Evolutionary conservation across 2,888 invertebrate genomes (phyloP).

Genomic region (Scaptomyza tumidula): DNA sequence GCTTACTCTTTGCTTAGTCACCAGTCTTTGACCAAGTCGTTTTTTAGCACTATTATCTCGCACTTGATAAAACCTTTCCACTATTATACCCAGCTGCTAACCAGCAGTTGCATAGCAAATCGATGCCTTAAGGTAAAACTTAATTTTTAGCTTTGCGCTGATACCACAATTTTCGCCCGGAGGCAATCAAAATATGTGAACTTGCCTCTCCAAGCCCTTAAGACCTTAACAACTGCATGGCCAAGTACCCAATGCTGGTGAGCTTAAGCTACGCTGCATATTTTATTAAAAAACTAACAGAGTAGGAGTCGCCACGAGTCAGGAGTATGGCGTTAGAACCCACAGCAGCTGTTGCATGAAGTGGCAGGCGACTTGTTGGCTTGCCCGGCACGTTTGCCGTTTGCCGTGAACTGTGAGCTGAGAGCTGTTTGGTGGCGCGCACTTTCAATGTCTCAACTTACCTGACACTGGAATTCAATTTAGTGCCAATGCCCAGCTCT

Average conservation of each 20-base stretch:
- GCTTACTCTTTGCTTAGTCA: background rate
- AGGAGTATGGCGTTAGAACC: background rate
- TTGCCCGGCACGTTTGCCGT: conserved; percentile 65
- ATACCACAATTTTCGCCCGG: conserved; percentile 32
- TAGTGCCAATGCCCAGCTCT: conserved; percentile 89
- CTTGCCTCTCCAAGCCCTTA: conserved; percentile 10
- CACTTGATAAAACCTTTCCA: conserved; percentile 21
- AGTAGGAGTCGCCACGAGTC: background rate
- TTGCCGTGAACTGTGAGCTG: background rate
- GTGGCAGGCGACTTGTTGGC: conserved; percentile 39
- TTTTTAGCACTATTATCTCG: conserved; percentile 13
- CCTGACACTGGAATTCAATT: conserved; percentile 90
- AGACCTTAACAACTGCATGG: conserved; percentile 19
- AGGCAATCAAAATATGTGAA: conserved; percentile 63
- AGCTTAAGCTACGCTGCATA: conserved; percentile 42
- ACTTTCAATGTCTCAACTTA: conserved; percentile 83
- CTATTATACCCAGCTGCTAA: conserved; percentile 19
- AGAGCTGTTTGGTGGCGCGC: conserved; percentile 22
- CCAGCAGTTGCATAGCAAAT: conserved; percentile 42
- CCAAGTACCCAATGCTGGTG: conserved; percentile 8
- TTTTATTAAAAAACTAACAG: conserved; percentile 44
- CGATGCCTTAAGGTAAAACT: conserved; percentile 12
- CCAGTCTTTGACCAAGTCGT: background rate
- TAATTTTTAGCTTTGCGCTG: conserved; percentile 4
- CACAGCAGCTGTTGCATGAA: conserved; percentile 66